Base-by-base conservation (phyloP, 2,113 vertebrate genomes). In the Epinephelus moara region DNA sequence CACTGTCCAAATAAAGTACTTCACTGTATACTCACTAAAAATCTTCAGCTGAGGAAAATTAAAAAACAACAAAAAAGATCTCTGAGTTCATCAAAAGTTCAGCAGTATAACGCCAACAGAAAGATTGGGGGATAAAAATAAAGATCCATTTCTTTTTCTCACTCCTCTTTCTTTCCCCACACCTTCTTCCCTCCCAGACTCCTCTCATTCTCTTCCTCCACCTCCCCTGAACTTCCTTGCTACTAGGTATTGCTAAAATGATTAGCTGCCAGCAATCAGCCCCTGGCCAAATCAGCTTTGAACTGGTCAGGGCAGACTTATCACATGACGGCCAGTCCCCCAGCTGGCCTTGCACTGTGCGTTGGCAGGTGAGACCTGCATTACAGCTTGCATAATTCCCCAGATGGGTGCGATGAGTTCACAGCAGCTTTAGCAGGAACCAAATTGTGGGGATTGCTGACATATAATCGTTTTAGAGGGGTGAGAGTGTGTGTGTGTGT, bases 321-420 rank as follows among this genome's bases (percentile, higher is more conserved):
- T 95, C 94, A 95, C 92, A 94, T 94, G 95, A 94, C 81, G 76
- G 67, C 92, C 93, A 93, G 93, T 87, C 88, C 85, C 89, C 80
- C 53, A 66, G 80, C 81, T 87, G 86, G 85, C 84, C 88, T 72
- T 64, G 85, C 60, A 40, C 85, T 85, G 64, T 75, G 86, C 76
- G 78, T 91, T 93, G 93, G 94, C 93, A 94, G 94, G 91, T 94
- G 93, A 94, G 93, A 92, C 93, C 88, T 80, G 92, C 88, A 78
- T 90, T 90, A 88, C 85, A 75, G 89, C 91, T 92, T 93, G 94
- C 90, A 95, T 94, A 94, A 95, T 95, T 95, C 95, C 94, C 94
- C 82, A 90, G 93, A 94, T 94, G 92, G 92, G 91, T 95, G 91
- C 75, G 93, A 95, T 95, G 93, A 95, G 95, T 95, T 96, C 92